Percentiles rank a stretch among this genome's conserved stretches.
Evolutionary conservation across 2,113 vertebrate genomes (phyloP).

Genomic region (Rhegmatorhina hoffmannsi): DNA sequence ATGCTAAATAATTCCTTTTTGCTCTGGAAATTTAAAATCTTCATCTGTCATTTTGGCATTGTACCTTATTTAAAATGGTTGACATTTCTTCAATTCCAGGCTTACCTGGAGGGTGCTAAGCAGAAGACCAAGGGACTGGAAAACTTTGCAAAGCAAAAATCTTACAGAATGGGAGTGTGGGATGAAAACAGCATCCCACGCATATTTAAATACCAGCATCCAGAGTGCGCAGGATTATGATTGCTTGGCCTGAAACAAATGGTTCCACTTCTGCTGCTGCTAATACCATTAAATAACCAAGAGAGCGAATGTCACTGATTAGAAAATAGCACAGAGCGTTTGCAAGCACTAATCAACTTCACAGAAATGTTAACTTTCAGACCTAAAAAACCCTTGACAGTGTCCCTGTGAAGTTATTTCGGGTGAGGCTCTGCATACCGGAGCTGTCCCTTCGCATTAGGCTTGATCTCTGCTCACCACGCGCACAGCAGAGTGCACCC

Average conservation of each 20-base stretch:
- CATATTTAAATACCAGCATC: constrained; percentile 49
- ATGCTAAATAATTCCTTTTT: constrained; percentile 62
- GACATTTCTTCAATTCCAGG: constrained; percentile 53
- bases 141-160: constrained; percentile 58
- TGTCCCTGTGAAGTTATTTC: constrained; percentile 48
- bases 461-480: constrained; percentile 4
- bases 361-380: constrained; percentile 36
- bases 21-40: constrained; percentile 56
- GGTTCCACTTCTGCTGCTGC: constrained; percentile 32
- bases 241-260: constrained; percentile 60
- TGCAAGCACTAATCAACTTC: constrained; percentile 23
- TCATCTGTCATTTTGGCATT: constrained; percentile 49
- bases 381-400: constrained; percentile 25
- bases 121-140: constrained; percentile 54
- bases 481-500: neutral
- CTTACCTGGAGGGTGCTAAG: constrained; percentile 63
- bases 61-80: constrained; percentile 52
- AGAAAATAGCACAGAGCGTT: constrained; percentile 19
- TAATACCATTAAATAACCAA: constrained; percentile 51
- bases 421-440: constrained; percentile 28
- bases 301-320: constrained; percentile 27
- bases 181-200: constrained; percentile 52
- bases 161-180: constrained; percentile 14
- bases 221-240: constrained; percentile 43
- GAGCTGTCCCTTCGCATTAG: constrained; percentile 45